Percentiles rank a stretch among this genome's conserved stretches.
Conservation (phyloP, 2,113 vertebrate species). For the Xiphias gladius region DNA sequence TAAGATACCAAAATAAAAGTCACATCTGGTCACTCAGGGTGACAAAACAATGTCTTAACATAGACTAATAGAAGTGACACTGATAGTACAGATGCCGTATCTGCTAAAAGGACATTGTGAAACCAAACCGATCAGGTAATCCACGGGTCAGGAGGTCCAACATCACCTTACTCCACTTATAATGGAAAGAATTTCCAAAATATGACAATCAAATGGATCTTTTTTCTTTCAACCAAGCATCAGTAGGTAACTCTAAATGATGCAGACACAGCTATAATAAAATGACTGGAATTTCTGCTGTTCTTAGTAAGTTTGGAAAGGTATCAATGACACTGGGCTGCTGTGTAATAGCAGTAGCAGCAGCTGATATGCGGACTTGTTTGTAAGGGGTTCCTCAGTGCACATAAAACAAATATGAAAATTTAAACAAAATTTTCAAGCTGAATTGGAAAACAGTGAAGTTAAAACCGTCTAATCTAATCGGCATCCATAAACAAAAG, state of each 20-base stretch:
- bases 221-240: neutral
- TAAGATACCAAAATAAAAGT: neutral
- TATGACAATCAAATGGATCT: neutral
- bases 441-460: neutral
- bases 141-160: neutral
- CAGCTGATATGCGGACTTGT: neutral
- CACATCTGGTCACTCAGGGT: neutral
- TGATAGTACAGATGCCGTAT: neutral
- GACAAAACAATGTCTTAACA: neutral
- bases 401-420: neutral
- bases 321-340: neutral
- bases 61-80: neutral
- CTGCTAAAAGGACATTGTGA: neutral
- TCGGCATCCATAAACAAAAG: neutral
- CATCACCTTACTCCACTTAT: neutral
- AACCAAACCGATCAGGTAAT: neutral
- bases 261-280: neutral
- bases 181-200: neutral
- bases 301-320: neutral
- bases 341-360: no score
- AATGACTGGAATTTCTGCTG: neutral
- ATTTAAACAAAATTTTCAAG: neutral
- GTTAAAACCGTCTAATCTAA: neutral
- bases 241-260: neutral
- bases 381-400: neutral